phyloP scores from a whole-genome alignment of 2,113 vertebrate species.

The Ciconia stormi region DNA sequence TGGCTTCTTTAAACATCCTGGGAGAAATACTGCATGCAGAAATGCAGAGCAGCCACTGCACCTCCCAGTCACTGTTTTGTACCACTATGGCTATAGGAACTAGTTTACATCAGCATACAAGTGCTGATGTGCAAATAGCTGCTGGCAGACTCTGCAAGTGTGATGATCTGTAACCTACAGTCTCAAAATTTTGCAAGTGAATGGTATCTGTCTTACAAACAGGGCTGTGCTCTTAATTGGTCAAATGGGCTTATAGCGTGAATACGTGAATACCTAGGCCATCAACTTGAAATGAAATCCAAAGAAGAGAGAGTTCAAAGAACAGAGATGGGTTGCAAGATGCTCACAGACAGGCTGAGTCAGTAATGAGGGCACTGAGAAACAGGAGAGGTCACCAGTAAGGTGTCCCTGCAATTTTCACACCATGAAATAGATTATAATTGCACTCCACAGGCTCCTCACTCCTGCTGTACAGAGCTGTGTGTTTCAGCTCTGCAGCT shows the following conservation, averaged over 20 bases:
- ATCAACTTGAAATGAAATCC: not conserved
- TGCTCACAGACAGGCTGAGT: not conserved
- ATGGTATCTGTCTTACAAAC: not conserved
- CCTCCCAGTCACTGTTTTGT: not conserved
- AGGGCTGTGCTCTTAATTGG: not conserved
- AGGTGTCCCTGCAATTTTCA: not conserved
- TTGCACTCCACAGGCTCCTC: not conserved
- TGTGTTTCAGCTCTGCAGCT: not conserved
- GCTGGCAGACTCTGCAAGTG: not conserved
- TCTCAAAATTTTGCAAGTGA: not conserved
- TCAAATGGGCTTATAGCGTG: not conserved
- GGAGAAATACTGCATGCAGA: not conserved
- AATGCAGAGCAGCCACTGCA: not conserved
- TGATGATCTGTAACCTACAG: not conserved
- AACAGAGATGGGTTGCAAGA: not conserved
- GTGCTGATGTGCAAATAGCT: not conserved
- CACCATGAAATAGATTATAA: not conserved
- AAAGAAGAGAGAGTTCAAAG: not conserved
- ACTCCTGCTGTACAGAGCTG: not conserved
- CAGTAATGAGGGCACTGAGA: not conserved
- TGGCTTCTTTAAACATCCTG: not conserved
- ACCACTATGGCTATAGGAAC: not conserved
- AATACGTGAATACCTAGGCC: not conserved
- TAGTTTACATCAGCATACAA: not conserved
- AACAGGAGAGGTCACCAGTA: not conserved